Evolutionary conservation across 2,888 invertebrate genomes (phyloP).

Genomic region (Tenthredo distinguenda): DNA sequence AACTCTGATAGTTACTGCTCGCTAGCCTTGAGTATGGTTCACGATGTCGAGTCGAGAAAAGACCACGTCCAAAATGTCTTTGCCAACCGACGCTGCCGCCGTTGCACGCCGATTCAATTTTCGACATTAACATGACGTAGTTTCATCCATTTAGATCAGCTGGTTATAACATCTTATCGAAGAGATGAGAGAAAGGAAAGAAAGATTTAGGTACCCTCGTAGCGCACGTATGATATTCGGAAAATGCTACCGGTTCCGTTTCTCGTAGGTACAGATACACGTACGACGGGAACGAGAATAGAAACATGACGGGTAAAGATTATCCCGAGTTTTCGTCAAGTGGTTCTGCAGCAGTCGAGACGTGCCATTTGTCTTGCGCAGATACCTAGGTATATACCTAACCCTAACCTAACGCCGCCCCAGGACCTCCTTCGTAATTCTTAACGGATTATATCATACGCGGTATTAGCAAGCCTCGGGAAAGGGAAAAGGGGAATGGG

Average conservation of each 20-base stretch:
- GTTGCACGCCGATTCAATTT: background rate
- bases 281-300: background rate
- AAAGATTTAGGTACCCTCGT: background rate
- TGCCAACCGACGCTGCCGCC: background rate
- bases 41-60: background rate
- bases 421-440: background rate
- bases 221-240: background rate
- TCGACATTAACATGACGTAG: background rate
- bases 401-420: background rate
- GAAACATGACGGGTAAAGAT: slow-evolving; percentile 16
- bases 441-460: background rate
- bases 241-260: background rate
- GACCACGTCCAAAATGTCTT: background rate
- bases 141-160: background rate
- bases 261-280: background rate
- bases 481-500: background rate
- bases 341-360: background rate
- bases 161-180: background rate
- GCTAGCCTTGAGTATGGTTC: slow-evolving; percentile 46
- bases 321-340: slow-evolving; percentile 9
- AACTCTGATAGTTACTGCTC: slow-evolving; percentile 41
- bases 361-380: slow-evolving; percentile 5
- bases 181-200: too few species aligned
- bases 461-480: background rate
- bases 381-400: background rate